Evolutionary conservation across 2,888 invertebrate species (phyloP).

Genomic region (Lepidonotus clava): DNA sequence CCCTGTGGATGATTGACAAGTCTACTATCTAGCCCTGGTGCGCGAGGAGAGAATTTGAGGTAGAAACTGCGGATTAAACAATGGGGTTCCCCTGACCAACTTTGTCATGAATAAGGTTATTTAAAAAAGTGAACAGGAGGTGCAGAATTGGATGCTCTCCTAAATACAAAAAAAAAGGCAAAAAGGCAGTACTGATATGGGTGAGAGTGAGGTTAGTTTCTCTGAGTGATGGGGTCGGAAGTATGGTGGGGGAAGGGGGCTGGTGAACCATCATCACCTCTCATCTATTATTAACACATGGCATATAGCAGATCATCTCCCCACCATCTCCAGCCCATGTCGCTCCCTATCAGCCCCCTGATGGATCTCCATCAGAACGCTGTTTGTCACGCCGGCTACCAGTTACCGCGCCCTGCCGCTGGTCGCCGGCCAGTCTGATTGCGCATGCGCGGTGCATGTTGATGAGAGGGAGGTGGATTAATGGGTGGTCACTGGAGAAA

Average conservation of each 20-base stretch:
- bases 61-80: too few relatives aligned
- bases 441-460: not conserved
- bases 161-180: too few relatives aligned
- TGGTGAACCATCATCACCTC: not conserved
- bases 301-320: slow-evolving; percentile 16
- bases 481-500: not conserved
- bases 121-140: too few relatives aligned
- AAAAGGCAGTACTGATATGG: too few relatives aligned
- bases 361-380: slow-evolving; percentile 8
- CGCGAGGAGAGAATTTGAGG: too few relatives aligned
- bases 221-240: not conserved
- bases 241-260: not conserved
- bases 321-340: not conserved
- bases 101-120: too few relatives aligned
- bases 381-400: slow-evolving; percentile 4
- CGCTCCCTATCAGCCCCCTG: not conserved
- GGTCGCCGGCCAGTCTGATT: not conserved
- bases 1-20: too few relatives aligned
- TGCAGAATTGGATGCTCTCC: too few relatives aligned
- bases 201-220: too few relatives aligned
- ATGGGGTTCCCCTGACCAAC: too few relatives aligned
- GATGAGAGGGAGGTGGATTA: not conserved
- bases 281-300: slow-evolving; percentile 26
- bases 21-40: too few relatives aligned
- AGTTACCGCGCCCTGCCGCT: not conserved